phyloP scores from a whole-genome alignment of 53 echinoderm and acorn worm genomes.

The Patiria pectinifera region DNA sequence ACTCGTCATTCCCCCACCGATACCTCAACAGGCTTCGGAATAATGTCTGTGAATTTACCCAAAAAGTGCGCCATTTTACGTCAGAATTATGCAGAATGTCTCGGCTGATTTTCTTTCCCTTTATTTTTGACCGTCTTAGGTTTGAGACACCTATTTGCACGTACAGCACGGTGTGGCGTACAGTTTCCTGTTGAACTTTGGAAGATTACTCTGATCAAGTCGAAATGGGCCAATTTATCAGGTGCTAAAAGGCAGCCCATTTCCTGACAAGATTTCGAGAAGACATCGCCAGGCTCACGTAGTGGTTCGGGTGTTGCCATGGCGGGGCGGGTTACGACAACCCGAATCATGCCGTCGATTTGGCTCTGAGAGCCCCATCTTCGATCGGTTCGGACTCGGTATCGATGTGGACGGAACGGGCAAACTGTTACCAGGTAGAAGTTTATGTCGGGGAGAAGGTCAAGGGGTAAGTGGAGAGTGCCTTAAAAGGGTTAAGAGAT shows the following conservation, averaged over 20 bases:
- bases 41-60: background rate
- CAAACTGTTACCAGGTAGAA: background rate
- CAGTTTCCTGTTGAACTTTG: conserved; percentile 3
- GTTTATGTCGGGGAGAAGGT: background rate
- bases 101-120: background rate
- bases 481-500: conserved; percentile 1
- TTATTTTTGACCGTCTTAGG: background rate
- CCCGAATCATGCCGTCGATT: background rate
- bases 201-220: conserved; percentile 5
- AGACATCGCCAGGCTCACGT: background rate
- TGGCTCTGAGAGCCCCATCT: background rate
- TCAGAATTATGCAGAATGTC: background rate
- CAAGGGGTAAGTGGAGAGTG: background rate
- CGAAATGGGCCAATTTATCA: conserved; percentile 12
- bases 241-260: background rate
- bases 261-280: background rate
- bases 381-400: conserved; percentile 10
- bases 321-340: background rate
- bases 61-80: background rate
- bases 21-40: background rate
- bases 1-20: background rate
- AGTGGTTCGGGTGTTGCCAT: conserved; percentile 9
- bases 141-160: background rate
- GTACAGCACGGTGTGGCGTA: background rate
- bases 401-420: background rate